Evolutionary conservation across 2,113 vertebrate species (phyloP).

Genomic region (Lagopus muta): DNA sequence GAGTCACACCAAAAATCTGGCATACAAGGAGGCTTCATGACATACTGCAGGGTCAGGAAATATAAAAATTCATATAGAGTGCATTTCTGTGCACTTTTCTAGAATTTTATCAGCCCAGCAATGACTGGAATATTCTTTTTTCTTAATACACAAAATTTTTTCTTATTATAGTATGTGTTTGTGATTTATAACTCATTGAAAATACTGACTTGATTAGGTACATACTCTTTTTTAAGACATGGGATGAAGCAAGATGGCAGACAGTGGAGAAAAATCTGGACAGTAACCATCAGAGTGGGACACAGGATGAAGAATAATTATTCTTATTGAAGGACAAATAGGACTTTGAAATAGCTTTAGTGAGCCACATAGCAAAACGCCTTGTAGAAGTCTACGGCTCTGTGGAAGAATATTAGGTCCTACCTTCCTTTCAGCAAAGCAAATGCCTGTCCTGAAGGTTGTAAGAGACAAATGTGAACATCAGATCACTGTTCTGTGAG

Average conservation of each 20-base stretch:
- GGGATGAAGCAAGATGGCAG: not conserved
- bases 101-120: not conserved
- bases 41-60: not conserved
- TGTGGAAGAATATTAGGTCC: not conserved
- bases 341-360: not conserved
- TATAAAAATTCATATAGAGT: slow-evolving; percentile 25
- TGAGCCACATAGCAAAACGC: not conserved
- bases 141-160: not conserved
- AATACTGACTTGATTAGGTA: not conserved
- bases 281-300: not conserved
- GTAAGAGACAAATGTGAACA: accelerated
- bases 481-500: not conserved
- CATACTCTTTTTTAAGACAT: not conserved
- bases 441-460: not conserved
- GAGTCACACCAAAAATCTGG: slow-evolving; percentile 25
- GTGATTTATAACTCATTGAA: not conserved
- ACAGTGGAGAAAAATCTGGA: not conserved
- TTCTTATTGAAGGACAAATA: not conserved
- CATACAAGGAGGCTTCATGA: not conserved
- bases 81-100: not conserved
- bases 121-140: not conserved
- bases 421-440: not conserved
- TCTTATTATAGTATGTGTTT: not conserved
- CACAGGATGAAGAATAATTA: not conserved
- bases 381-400: not conserved